A percentile compares a stretch with the other conserved stretches of the same genome.
These are phyloP conservation scores for Habroteleia sp. DNA, from an alignment of 2,888 invertebrate species.

Conservation along the genomic window DNA sequence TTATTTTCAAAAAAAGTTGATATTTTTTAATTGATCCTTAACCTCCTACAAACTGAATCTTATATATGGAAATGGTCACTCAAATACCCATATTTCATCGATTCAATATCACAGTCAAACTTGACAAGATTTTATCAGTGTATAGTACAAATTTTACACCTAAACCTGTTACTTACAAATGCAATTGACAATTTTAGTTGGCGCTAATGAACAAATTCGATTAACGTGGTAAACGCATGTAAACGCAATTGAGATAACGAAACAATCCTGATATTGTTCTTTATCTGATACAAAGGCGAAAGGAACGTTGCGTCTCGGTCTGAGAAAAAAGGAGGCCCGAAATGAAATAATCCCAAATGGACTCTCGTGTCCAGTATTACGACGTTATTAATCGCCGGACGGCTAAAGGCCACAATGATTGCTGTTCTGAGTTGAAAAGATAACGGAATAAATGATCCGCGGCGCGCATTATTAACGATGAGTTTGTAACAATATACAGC, in stretches of 20 bases:
- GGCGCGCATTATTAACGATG: slow-evolving; percentile 77
- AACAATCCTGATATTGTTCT: slow-evolving; percentile 46
- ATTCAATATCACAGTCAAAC: no score
- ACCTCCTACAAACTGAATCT: no score
- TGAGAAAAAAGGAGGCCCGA: slow-evolving; percentile 35
- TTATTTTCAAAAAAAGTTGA: no score
- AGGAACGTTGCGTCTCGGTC: slow-evolving; percentile 29
- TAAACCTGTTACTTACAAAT: no score
- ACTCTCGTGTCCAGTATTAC: slow-evolving; percentile 37
- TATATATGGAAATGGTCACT: no score
- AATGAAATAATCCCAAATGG: slow-evolving; percentile 53
- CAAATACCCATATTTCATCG: no score
- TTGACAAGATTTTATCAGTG: no score
- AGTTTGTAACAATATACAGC: slow-evolving; percentile 80
- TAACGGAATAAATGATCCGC: slow-evolving; percentile 66
- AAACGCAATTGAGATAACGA: slow-evolving; percentile 40
- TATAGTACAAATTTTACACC: no score
- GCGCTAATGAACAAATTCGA: slow-evolving; percentile 31
- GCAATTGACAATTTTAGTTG: neutral
- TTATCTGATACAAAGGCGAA: slow-evolving; percentile 54
- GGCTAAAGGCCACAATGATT: slow-evolving; percentile 56
- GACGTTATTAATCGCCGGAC: slow-evolving; percentile 49
- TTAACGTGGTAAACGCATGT: slow-evolving; percentile 20
- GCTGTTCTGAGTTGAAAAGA: slow-evolving; percentile 62
- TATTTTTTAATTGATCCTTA: no score